Conservation (phyloP, 2,797 vertebrate species). For the Varecia variegata region DNA sequence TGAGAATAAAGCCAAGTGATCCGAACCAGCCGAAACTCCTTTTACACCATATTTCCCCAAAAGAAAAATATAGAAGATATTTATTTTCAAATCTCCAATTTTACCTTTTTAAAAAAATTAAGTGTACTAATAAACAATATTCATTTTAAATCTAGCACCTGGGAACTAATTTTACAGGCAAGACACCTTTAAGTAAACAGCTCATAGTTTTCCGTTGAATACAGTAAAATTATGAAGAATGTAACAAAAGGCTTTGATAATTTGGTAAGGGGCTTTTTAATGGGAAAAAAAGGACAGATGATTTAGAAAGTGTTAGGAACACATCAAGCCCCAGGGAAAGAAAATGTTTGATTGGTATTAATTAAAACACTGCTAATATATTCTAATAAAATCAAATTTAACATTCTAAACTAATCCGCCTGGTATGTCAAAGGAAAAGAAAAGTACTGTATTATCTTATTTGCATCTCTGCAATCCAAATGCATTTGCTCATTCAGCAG, state of each 20-base stretch:
- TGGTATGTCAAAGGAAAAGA: conserved; percentile 68
- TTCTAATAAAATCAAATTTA: conserved; percentile 71
- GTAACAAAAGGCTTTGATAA: conserved; percentile 68
- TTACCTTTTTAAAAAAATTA: not conserved
- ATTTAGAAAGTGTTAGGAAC: conserved; percentile 62
- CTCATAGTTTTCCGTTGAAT: conserved; percentile 41
- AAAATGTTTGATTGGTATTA: conserved; percentile 73
- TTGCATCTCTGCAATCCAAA: conserved; percentile 47
- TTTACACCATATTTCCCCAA: conserved; percentile 53
- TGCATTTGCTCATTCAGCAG: conserved; percentile 66
- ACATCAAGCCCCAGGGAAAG: conserved; percentile 66
- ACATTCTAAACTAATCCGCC: conserved; percentile 67
- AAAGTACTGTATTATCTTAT: conserved; percentile 60
- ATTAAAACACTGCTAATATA: conserved; percentile 66
- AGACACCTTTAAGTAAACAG: conserved; percentile 40
- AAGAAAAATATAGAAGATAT: conserved; percentile 43
- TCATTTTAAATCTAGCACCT: conserved; percentile 61
- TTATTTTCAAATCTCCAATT: conserved; percentile 53
- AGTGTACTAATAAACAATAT: not conserved
- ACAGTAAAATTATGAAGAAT: conserved; percentile 60
- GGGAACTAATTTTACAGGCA: conserved; percentile 36
- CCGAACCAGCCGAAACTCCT: conserved; percentile 3
- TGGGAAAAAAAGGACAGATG: conserved; percentile 51
- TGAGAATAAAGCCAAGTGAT: conserved; percentile 41
- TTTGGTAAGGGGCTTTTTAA: not conserved